These are phyloP conservation scores for Stenotaenia linearis DNA, from an alignment of 2,888 invertebrate species.

Conservation along the genomic window DNA sequence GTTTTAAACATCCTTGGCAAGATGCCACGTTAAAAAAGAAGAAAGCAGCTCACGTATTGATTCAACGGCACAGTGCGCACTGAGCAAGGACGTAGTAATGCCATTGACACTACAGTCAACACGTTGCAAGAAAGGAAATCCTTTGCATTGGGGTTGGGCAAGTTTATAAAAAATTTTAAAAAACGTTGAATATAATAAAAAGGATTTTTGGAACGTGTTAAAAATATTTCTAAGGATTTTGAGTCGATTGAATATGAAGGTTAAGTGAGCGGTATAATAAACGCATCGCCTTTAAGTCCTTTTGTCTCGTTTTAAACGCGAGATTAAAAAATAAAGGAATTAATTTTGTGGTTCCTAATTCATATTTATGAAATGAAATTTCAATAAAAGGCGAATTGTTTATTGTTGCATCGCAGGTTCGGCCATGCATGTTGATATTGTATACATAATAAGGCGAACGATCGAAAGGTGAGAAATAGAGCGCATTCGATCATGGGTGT, in stretches of 20 bases:
- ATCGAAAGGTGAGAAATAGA: slow-evolving; percentile 9
- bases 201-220: neutral
- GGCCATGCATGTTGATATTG: neutral
- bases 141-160: neutral
- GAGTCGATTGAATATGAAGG: neutral
- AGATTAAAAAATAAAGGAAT: neutral
- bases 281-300: neutral
- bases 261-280: neutral
- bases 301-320: neutral
- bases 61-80: neutral
- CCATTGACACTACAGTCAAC: neutral
- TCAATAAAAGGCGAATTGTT: neutral
- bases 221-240: neutral
- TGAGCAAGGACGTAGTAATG: neutral
- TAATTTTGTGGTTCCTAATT: neutral
- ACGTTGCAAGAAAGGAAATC: neutral
- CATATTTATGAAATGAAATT: neutral
- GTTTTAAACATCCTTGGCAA: neutral
- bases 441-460: neutral
- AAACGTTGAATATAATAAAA: neutral
- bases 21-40: neutral
- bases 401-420: neutral
- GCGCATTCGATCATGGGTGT: neutral
- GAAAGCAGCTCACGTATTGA: slow-evolving; percentile 9
- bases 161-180: neutral